phyloP scores from a whole-genome alignment of 2,888 invertebrate genomes.

The Netelia virgata region DNA sequence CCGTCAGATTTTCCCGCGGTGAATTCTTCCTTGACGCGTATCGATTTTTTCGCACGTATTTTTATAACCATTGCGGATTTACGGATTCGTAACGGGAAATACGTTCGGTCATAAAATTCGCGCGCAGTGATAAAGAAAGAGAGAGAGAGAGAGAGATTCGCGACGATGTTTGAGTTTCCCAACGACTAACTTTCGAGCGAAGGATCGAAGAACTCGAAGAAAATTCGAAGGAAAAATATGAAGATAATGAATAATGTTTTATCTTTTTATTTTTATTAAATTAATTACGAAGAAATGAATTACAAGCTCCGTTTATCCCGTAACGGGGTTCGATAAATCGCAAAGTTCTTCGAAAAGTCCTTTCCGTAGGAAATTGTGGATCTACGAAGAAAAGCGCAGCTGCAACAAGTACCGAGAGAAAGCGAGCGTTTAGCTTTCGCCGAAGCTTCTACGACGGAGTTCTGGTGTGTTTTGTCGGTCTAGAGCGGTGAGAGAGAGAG shows the following conservation, averaged over 20 bases:
- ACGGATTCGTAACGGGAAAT: slow-evolving; percentile 6
- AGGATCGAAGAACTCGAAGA: neutral
- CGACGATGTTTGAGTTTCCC: neutral
- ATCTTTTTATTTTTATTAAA: too few species aligned
- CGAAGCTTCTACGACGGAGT: slow-evolving; percentile 16
- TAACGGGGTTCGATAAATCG: too few species aligned
- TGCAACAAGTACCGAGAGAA: slow-evolving; percentile 60
- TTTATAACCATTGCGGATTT: slow-evolving; percentile 37
- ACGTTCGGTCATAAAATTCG: slow-evolving; percentile 17
- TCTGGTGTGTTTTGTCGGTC: slow-evolving; percentile 38
- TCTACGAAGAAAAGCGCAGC: slow-evolving; percentile 8
- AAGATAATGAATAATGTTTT: too few species aligned
- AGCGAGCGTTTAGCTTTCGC: slow-evolving; percentile 50
- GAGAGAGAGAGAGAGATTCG: neutral
- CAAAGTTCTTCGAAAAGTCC: slow-evolving; percentile 5
- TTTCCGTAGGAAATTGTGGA: slow-evolving; percentile 7
- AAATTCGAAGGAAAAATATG: too few species aligned
- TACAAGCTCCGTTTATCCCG: too few species aligned
- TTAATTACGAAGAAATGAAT: too few species aligned
- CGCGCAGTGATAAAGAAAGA: neutral
- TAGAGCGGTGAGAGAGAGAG: neutral
- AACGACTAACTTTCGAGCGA: neutral
- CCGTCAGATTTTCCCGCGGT: neutral
- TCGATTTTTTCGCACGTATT: slow-evolving; percentile 39
- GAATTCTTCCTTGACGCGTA: slow-evolving; percentile 3